phyloP scores from a whole-genome alignment of 2,888 invertebrate species.

The Tenthredo scrophulariae region DNA sequence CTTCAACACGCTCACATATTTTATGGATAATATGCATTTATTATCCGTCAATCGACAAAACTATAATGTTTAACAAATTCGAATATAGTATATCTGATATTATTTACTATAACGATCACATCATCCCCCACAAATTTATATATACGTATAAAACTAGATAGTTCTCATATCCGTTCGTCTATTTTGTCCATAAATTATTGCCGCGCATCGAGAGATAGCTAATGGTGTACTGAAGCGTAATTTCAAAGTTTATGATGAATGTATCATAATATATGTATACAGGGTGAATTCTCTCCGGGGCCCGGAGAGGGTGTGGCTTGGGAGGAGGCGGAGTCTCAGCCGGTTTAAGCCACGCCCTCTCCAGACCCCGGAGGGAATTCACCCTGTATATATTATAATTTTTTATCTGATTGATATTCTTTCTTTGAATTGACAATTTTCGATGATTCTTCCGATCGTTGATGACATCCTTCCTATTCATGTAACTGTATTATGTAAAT shows the following conservation, averaged over 20 bases:
- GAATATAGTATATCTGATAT: not conserved
- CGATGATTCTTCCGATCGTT: too few relatives aligned
- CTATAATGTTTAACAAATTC: conserved; percentile 2
- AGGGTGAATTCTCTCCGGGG: too few relatives aligned
- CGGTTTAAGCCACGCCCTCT: too few relatives aligned
- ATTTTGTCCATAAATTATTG: not conserved
- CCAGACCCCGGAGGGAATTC: too few relatives aligned
- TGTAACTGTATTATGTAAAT: too few relatives aligned
- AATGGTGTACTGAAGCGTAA: not conserved
- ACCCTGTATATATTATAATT: not conserved
- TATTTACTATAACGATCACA: not conserved
- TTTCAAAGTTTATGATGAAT: not conserved
- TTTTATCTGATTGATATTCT: not conserved
- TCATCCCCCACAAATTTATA: not conserved
- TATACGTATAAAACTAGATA: not conserved
- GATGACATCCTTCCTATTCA: too few relatives aligned
- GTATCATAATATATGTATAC: not conserved
- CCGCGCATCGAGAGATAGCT: not conserved
- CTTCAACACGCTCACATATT: conserved; percentile 7
- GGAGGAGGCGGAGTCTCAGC: too few relatives aligned
- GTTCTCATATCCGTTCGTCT: not conserved
- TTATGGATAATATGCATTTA: not conserved
- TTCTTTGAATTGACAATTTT: not conserved
- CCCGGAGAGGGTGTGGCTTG: too few relatives aligned
- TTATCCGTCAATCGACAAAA: not conserved